phyloP scores from a whole-genome alignment of 2,113 vertebrate genomes.

The Hemibagrus wyckioides region DNA sequence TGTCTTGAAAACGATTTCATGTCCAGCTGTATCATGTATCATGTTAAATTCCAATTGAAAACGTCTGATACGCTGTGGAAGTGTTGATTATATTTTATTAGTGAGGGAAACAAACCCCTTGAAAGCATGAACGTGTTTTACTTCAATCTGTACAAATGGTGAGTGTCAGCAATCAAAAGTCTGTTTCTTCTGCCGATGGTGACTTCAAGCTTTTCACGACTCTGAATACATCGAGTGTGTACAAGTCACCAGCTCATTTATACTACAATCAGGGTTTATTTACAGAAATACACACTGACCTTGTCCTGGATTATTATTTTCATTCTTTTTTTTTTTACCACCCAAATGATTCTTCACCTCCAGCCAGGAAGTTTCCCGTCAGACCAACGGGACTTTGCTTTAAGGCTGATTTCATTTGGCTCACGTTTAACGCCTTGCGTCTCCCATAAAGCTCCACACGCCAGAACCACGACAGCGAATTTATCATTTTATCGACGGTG shows the following conservation, averaged over 20 bases:
- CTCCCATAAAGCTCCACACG: slow-evolving; percentile 9
- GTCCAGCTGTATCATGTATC: neutral
- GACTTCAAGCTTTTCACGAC: neutral
- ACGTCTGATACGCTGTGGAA: neutral
- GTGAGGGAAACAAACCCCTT: neutral
- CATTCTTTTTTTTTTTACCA: neutral
- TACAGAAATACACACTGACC: neutral
- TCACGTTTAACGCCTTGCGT: neutral
- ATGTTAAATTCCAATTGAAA: neutral
- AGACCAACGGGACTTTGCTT: slow-evolving; percentile 26
- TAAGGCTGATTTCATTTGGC: slow-evolving; percentile 37
- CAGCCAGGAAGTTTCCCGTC: slow-evolving; percentile 26
- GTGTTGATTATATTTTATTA: neutral
- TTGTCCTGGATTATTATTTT: neutral
- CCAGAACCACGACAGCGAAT: neutral
- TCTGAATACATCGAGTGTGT: neutral
- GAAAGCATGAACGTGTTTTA: neutral
- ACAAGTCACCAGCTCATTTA: neutral
- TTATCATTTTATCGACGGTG: slow-evolving; percentile 20
- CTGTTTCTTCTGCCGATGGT: neutral
- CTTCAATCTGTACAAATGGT: neutral
- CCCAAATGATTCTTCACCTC: neutral
- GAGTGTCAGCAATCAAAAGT: neutral
- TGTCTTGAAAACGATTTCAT: neutral
- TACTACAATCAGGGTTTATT: neutral